Evolutionary conservation across 2,888 invertebrate genomes (phyloP).

Genomic region (Phrixothrix hirtus): DNA sequence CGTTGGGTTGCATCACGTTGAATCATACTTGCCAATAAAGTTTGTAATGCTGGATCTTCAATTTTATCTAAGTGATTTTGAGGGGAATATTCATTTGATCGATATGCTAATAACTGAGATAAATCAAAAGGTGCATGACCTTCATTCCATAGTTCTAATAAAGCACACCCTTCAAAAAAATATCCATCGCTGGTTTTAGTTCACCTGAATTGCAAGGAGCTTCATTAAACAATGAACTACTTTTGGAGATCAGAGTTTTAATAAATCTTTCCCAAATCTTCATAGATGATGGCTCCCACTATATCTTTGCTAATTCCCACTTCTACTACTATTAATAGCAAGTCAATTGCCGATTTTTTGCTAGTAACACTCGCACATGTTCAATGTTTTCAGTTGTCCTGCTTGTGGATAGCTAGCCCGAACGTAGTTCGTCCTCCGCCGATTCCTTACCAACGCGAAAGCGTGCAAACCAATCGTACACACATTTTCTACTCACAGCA

Average conservation of each 20-base stretch:
- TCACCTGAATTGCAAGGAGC: conserved; percentile 74
- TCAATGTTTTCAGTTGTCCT: too few species aligned
- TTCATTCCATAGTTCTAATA: conserved; percentile 95
- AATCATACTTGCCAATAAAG: conserved; percentile 79
- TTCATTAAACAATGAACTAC: conserved; percentile 58
- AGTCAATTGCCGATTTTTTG: too few species aligned
- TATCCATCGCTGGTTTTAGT: conserved; percentile 92
- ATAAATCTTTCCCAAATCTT: too few species aligned
- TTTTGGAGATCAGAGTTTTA: conserved; percentile 51
- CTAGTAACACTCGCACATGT: too few species aligned
- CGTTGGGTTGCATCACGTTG: conserved; percentile 79
- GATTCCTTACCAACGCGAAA: too few species aligned
- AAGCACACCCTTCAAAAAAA: conserved; percentile 92
- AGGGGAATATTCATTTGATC: conserved; percentile 80
- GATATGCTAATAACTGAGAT: conserved; percentile 85
- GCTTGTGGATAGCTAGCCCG: too few species aligned
- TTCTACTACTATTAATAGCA: too few species aligned
- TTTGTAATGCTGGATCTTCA: conserved; percentile 74
- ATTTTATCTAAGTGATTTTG: conserved; percentile 74
- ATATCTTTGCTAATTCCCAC: too few species aligned
- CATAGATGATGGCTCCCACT: too few species aligned
- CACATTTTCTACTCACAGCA: too few species aligned
- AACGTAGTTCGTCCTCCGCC: too few species aligned
- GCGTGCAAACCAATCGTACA: too few species aligned
- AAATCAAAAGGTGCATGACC: conserved; percentile 93